Conservation (phyloP, 1,140 invertebrate species). For the Daktulosphaira vitifoliae region DNA sequence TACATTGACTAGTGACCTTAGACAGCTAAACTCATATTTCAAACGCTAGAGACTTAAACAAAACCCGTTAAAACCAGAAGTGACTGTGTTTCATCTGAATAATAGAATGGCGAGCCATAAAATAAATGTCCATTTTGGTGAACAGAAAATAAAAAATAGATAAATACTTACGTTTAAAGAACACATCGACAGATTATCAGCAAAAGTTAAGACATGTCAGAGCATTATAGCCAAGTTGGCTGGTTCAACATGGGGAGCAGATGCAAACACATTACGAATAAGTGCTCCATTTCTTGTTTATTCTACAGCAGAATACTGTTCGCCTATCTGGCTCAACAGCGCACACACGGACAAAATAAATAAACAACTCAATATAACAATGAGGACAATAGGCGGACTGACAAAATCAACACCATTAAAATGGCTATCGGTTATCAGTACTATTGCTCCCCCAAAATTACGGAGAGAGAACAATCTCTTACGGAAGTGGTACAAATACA, state of each 20-base stretch:
- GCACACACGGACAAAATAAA: neutral
- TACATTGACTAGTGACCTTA: neutral
- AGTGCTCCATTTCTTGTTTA: too few relatives aligned
- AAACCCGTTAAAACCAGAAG: neutral
- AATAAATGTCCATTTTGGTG: neutral
- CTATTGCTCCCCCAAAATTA: neutral
- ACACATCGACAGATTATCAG: neutral
- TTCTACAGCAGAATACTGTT: too few relatives aligned
- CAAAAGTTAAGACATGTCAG: conserved; percentile 17
- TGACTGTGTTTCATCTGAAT: neutral
- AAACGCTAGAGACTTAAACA: conserved; percentile 4
- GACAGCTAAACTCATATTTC: neutral
- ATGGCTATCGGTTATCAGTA: neutral
- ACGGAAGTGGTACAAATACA: neutral
- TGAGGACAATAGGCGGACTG: neutral
- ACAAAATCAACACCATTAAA: neutral
- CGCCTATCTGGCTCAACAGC: neutral
- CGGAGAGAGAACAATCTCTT: neutral
- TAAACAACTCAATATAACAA: neutral
- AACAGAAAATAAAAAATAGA: neutral
- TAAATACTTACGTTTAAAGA: too few relatives aligned
- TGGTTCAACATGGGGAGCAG: too few relatives aligned
- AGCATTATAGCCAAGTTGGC: conserved; percentile 11
- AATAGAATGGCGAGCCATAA: conserved; percentile 2
- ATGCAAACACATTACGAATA: too few relatives aligned